Conservation (phyloP, 1,140 invertebrate species). For the Dysdera silvatica region DNA sequence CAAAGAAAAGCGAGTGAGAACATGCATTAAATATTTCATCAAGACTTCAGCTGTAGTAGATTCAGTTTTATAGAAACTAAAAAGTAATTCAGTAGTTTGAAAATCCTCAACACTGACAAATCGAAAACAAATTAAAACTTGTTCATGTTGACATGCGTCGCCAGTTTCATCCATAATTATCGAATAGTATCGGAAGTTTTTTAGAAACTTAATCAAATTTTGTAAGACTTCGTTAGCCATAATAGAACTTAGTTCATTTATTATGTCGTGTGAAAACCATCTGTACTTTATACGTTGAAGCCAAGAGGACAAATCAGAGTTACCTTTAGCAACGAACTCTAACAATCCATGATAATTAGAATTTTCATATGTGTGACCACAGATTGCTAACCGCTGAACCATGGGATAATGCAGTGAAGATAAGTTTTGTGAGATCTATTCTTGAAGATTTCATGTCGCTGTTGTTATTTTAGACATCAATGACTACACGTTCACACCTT, state of each 20-base stretch:
- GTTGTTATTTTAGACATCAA: no score
- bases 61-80: background rate
- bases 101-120: background rate
- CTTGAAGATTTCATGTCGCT: no score
- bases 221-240: background rate
- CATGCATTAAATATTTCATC: background rate
- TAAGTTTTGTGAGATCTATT: no score
- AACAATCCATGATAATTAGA: background rate
- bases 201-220: background rate
- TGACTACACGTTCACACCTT: no score
- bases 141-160: background rate
- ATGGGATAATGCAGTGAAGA: no score
- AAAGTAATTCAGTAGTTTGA: background rate
- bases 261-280: background rate
- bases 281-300: no score
- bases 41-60: background rate
- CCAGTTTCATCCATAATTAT: background rate
- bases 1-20: background rate
- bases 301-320: background rate
- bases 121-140: background rate
- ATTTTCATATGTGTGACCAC: background rate
- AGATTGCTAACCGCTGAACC: no score
- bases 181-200: background rate
- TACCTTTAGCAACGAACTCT: background rate
- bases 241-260: background rate